Evolutionary conservation across 2,113 vertebrate species (phyloP).

Genomic region (Myotis brandtii): DNA sequence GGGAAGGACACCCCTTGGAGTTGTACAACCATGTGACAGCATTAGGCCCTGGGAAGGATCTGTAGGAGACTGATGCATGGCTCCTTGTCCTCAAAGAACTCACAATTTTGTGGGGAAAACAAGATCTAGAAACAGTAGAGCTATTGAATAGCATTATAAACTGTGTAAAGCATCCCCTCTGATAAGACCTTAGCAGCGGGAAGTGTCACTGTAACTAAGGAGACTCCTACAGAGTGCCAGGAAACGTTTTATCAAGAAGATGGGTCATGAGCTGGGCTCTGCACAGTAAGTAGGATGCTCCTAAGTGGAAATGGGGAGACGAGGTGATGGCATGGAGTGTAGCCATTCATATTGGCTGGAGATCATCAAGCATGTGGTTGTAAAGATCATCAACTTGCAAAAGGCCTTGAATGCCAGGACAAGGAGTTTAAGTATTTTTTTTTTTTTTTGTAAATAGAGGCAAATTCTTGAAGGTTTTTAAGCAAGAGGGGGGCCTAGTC

Average conservation of each 20-base stretch:
- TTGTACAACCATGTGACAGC: background rate
- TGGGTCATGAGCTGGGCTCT: background rate
- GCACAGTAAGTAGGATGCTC: background rate
- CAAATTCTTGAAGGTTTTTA: slow-evolving; percentile 26
- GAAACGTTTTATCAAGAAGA: slow-evolving; percentile 8
- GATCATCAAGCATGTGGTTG: background rate
- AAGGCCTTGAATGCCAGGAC: background rate
- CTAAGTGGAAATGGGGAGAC: background rate
- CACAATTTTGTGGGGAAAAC: background rate
- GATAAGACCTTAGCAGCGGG: background rate
- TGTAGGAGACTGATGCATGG: background rate
- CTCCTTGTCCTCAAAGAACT: background rate
- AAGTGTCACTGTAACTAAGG: background rate
- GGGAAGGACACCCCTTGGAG: background rate
- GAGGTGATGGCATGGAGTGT: background rate
- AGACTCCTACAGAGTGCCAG: background rate
- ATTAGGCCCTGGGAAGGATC: background rate
- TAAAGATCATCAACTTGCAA: slow-evolving; percentile 32
- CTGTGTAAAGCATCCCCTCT: background rate
- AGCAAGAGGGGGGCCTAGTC: background rate
- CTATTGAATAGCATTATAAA: background rate
- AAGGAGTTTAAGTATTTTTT: slow-evolving; percentile 17
- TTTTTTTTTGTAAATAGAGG: slow-evolving; percentile 48
- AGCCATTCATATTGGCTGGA: background rate
- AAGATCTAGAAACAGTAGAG: background rate